Base-by-base conservation (phyloP, 2,113 vertebrate species). In the Stigmatopora nigra region DNA sequence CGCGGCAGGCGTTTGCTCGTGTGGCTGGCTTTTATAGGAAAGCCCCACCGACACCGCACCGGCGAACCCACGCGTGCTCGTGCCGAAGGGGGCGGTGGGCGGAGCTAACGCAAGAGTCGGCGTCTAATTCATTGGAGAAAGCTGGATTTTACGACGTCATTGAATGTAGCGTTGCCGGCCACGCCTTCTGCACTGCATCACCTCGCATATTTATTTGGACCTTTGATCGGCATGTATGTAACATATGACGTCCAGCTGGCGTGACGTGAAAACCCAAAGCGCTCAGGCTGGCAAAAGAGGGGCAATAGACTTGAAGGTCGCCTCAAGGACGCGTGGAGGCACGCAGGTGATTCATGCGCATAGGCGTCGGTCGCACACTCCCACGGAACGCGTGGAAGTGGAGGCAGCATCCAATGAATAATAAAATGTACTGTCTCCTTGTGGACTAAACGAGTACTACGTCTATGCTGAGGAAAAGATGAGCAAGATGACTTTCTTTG, bases 21-120 rank as follows among this genome's bases (percentile, higher is more conserved):
- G 12, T 22, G 9, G 19, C 4, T 55, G 20, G 47, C 69, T 88
- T 90, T 89, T 91, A 91, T 90, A 91, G 76, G 77, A 79, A 73
- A 81, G 80, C 86, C 86, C 82, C 74, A 72, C 85, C 78, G 83
- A 84, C 86, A 61, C 77, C 69, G 58, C 41, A 61, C 59, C 19
- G 38, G 59, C n/a, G 59, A 45, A 61, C 38, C 59, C 53, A 56
- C 53, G 53, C 51, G 51, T 53, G 51, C 53, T 6, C 19, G 75
- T 63, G 72, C 60, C 38, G 2, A 1, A 41, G 38, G 38, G 9
- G 38, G 38, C 38, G 38, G 38, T 4, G 38, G 38, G 38, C 38
- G 38, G 38, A 41, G 38, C 38, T 41, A 41, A 41, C 38, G 2
- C 9, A 41, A 41, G 38, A 41, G 38, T 41, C 38, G 38, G 38